Evolutionary conservation across 2,797 vertebrate genomes (phyloP).

Genomic region (Tragelaphus eurycerus): DNA sequence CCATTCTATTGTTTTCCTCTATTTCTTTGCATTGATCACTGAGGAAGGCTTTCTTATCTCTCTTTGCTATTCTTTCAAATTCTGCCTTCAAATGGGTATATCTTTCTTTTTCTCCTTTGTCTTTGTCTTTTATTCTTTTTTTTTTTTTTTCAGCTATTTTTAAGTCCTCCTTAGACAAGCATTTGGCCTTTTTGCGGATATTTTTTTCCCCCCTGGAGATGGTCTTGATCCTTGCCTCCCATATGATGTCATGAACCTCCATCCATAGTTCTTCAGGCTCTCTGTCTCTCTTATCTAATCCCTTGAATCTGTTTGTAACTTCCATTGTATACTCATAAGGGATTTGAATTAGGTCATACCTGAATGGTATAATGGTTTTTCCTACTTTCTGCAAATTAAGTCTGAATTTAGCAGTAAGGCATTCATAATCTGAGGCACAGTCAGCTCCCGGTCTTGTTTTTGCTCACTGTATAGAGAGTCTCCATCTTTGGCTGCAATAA

Average conservation of each 20-base stretch:
- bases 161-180: neutral
- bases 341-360: neutral
- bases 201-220: accelerated
- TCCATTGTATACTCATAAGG: neutral
- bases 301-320: neutral
- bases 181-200: neutral
- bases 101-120: neutral
- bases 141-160: neutral
- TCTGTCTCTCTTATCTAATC: neutral
- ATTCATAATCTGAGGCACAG: neutral
- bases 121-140: neutral
- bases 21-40: neutral
- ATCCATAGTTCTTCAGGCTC: neutral
- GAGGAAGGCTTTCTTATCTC: neutral
- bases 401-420: neutral
- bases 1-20: neutral
- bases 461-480: neutral
- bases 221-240: neutral
- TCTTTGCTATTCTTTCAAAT: neutral
- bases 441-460: neutral
- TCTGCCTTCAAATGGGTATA: neutral
- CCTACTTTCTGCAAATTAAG: neutral
- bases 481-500: neutral
- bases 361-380: neutral
- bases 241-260: neutral